These are phyloP conservation scores for Odocoileus virginianus DNA, from an alignment of 2,113 vertebrate species.

Conservation along the genomic window DNA sequence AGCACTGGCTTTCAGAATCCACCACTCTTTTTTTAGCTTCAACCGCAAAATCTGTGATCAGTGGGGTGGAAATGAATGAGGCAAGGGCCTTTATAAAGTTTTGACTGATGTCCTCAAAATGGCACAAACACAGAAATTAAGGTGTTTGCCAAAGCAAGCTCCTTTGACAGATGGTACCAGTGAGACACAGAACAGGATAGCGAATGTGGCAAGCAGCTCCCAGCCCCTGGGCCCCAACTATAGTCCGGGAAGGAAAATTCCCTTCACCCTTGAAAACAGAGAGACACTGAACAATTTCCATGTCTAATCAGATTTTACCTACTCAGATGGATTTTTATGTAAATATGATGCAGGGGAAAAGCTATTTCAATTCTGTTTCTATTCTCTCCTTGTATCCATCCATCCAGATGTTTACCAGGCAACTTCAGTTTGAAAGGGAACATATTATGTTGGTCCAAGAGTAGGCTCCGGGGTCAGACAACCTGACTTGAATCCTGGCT, in stretches of 20 bases:
- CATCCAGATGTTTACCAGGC: neutral
- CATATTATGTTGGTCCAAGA: neutral
- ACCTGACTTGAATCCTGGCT: neutral
- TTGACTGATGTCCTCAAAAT: constrained; percentile 11
- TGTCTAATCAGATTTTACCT: neutral
- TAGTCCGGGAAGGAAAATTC: neutral
- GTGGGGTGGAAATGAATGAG: constrained; percentile 57
- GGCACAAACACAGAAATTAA: constrained; percentile 43
- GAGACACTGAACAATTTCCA: constrained; percentile 42
- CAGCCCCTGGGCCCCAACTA: neutral
- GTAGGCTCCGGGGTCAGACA: neutral
- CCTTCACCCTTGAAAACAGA: constrained; percentile 6
- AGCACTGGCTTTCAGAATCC: neutral
- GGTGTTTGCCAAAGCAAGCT: constrained; percentile 42
- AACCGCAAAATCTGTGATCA: constrained; percentile 17
- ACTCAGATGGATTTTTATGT: neutral
- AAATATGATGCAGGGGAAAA: neutral
- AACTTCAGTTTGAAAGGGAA: neutral
- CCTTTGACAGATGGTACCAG: neutral
- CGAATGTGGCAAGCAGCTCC: neutral
- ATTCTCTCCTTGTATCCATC: neutral
- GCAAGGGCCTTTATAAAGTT: neutral
- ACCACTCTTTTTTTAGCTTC: constrained; percentile 18
- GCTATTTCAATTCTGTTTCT: neutral
- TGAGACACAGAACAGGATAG: neutral